Base-by-base conservation (phyloP, 2,797 vertebrate genomes). In the Buceros bicornis region DNA sequence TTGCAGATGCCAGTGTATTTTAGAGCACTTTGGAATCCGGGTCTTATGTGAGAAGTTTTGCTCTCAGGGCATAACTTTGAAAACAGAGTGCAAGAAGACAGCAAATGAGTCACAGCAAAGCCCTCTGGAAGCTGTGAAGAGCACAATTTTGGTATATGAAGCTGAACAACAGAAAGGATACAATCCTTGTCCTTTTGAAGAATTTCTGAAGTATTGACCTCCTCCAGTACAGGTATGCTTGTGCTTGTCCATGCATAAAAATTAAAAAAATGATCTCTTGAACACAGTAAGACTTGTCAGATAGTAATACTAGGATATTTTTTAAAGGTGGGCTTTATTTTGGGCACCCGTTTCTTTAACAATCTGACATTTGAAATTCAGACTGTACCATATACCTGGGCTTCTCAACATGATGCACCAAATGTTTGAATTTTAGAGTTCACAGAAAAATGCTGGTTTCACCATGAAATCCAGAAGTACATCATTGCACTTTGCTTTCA, bases 31-130 rank as follows among this genome's bases (percentile, higher is more conserved):
- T 96, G 95, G 95, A 96, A 96, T 95, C 70, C 74, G 87, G 57
- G 42, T 90, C 61, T 96, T 87, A 89, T 94, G 94, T 87, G 74
- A 94, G 80, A 93, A 87, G 74, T 70, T 97, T 94, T 96, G 87
- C 93, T 96, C 92, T 37, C 93, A 95, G 95, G 90, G 95, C 93
- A 96, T 96, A 85, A 89, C 65, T 97, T 96, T 93, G 95, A 96
- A 97, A 89, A 66, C 33, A 71, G 83, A 90, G 76, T 54, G 78
- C 67, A 94, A 87, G 82, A 96, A 96, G 95, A 94, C 40, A 89
- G 67, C 57, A 92, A 94, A 96, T 96, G 87, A 95, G 60, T 85
- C 64, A 71, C 29, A 87, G 81, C 61, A 89, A 92, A 96, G 65
- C 78, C 58, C 71, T 85, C 67, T 90, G 92, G 66, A 95, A 94